phyloP scores from a whole-genome alignment of 2,888 invertebrate genomes.

The Temnothorax rugatulus region DNA sequence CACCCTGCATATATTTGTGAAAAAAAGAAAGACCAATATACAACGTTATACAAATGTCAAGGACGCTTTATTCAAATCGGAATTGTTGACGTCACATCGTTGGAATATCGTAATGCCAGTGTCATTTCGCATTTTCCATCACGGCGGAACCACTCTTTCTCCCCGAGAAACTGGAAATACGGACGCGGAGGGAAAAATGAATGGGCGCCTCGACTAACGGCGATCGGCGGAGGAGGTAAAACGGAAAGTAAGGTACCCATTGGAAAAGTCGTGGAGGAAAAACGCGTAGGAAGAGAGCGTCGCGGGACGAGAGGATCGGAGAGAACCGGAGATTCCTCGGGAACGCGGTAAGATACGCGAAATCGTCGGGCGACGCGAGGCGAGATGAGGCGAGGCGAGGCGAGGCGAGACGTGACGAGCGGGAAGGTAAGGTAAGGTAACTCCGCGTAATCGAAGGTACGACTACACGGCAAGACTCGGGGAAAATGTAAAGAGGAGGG shows the following conservation, averaged over 20 bases:
- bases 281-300: background rate
- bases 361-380: too few relatives aligned
- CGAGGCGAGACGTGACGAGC: constrained; percentile 57
- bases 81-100: background rate
- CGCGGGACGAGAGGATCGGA: background rate
- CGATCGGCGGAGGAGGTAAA: constrained; percentile 1
- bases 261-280: background rate
- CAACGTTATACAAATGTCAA: constrained; percentile 4
- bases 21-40: background rate
- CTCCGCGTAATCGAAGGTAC: constrained; percentile 77
- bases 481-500: constrained; percentile 79
- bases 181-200: background rate
- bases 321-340: background rate
- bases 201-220: constrained; percentile 3
- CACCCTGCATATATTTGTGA: background rate
- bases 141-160: too few relatives aligned
- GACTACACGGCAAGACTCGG: constrained; percentile 69
- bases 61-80: background rate
- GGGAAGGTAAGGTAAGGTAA: constrained; percentile 76
- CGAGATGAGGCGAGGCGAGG: constrained; percentile 19
- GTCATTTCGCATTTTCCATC: background rate
- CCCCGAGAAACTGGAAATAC: background rate
- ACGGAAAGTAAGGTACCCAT: constrained; percentile 9
- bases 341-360: background rate
- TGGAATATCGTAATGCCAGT: background rate